Evolutionary conservation across 2,888 invertebrate genomes (phyloP), one percentile per base, ranked within the genome.

Genomic region (Poecilus cupreus): DNA sequence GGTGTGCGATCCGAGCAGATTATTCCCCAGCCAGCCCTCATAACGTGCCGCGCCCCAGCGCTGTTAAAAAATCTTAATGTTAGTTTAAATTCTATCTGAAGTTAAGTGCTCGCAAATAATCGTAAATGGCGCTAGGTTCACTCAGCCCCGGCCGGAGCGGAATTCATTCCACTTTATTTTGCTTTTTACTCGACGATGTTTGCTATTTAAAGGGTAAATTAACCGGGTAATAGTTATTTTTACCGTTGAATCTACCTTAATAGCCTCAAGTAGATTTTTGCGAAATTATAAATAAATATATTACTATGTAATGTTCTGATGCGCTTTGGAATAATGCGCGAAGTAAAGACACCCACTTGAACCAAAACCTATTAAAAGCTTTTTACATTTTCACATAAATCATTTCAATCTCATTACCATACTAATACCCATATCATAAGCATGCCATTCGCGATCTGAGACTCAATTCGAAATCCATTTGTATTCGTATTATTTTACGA

Each of bases 41-140:
- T 86, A 86, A 86, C 85, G 64, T 46, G 39, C 64, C 76, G 64
- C 57, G 39, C 64, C 76, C 68, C 46, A 54, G 32, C 86, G 86
- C 86, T 86, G 87, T 87, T 87, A 87, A 88, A 88, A 88, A 88
- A 88, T 88, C 87, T 88, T 88, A 88, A 88, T 88, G 88, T 87
- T 85, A 87, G 87, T 88, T 87, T 87, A 87, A 87, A 88, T 87
- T 88, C 87, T 87, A 87, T 88, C 87, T 87, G 85, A 85, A 87
- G 88, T 87, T 88, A 88, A 88, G 87, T 88, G 87, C 87, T 86
- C 85, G 87, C 87, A 87, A 87, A 88, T 87, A 87, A 88, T 87
- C 80, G 70, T 37, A 75, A 57, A 74, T 74, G 75, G 51, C 68
- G 22, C 64, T 20, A 18, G 60, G 39, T 57, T 57, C 78, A 57